Evolutionary conservation across 2,113 vertebrate genomes (phyloP), one percentile per base, ranked within the genome.

Genomic region (Callaeas wilsoni): DNA sequence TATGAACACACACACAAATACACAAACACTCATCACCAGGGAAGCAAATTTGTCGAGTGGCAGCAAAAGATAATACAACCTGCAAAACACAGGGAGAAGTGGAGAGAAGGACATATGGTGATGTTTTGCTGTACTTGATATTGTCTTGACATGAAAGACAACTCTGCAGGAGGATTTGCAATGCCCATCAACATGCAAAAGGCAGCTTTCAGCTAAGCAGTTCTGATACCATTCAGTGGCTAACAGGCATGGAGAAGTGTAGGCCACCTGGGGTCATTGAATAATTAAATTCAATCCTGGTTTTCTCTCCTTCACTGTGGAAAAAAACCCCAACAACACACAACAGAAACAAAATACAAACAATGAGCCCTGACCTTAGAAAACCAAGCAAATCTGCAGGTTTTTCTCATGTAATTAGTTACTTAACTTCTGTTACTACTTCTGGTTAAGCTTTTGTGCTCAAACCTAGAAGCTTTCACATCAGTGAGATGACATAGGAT

Each of bases 241-340:
- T 97, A 97, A 97, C 88, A 97, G 88, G 94, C 96, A 73, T 94
- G 93, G 80, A 96, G 78, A 96, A 93, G 75, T 17, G 25, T 78
- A 94, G 92, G 82, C 85, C 93, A 74, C 91, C 84, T 87, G 96
- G 91, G 95, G 97, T 84, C 78, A 74, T 5, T 69, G 70, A 37
- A 97, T 96, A 97, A 97, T 97, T 97, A 97, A 97, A 96, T 91
- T 73, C 81, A 88, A 92, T 95, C 59, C 46, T 91, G 44, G 26
- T 68, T 83, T 93, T 86, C 89, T 87, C 82, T 89, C 76, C 78
- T 96, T 96, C 46, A 4, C 22, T 83, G 42, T 41, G 46, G 82
- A 42, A 12, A 16, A 13, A 37, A 4, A 57, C 10, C 25, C 1
- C 16, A 46, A 57, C 5, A 55, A 50, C 53, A 29, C 22, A 56